These are phyloP conservation scores for Antrozous pallidus DNA, from an alignment of 2,797 vertebrate genomes.

Conservation along the genomic window DNA sequence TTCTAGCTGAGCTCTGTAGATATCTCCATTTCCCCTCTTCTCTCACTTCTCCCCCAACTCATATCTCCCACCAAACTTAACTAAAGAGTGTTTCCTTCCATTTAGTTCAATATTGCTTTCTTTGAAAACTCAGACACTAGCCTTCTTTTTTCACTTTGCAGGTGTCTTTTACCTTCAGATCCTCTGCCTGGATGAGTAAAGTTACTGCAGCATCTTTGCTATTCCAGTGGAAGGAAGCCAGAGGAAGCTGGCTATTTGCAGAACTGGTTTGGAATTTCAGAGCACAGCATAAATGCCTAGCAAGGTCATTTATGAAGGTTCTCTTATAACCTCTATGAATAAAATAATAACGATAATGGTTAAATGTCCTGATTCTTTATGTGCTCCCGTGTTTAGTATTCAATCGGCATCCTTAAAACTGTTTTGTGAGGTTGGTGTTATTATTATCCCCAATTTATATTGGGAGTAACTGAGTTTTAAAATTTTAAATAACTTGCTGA, in stretches of 20 bases:
- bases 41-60: background rate
- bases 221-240: background rate
- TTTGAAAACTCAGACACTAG: background rate
- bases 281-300: background rate
- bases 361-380: background rate
- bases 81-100: background rate
- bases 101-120: background rate
- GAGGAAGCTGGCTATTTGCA: background rate
- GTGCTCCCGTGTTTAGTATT: background rate
- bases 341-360: background rate
- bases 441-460: background rate
- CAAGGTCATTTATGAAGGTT: constrained; percentile 6
- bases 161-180: background rate
- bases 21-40: background rate
- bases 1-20: background rate
- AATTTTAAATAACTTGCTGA: background rate
- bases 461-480: background rate
- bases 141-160: background rate
- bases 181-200: background rate
- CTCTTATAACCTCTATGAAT: background rate
- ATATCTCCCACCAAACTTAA: background rate
- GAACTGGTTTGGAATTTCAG: constrained; percentile 53
- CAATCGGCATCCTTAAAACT: background rate
- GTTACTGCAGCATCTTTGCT: background rate
- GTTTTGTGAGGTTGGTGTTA: background rate